Evolutionary conservation across 2,113 vertebrate genomes (phyloP).

Genomic region (Oryzias javanicus): DNA sequence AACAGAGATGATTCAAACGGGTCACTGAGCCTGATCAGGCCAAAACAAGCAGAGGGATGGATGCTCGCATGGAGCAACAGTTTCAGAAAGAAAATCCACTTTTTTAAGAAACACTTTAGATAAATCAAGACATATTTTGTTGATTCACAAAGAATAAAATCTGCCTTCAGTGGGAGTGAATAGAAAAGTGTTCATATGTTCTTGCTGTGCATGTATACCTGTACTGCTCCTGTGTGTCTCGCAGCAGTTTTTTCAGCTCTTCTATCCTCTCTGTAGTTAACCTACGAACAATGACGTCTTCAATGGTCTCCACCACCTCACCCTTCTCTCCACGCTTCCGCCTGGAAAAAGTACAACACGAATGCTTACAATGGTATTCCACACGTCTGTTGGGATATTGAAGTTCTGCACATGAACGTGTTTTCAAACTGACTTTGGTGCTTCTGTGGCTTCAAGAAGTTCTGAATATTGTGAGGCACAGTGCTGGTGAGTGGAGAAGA

Average conservation of each 20-base stretch:
- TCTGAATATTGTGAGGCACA: conserved; percentile 99
- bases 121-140: too few relatives aligned
- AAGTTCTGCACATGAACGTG: background rate
- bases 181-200: too few relatives aligned
- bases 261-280: conserved; percentile 94
- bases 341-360: conserved; percentile 60
- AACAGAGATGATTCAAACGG: too few relatives aligned
- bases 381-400: background rate
- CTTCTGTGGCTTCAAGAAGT: conserved; percentile 95
- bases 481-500: conserved; percentile 80
- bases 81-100: too few relatives aligned
- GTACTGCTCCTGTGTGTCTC: conserved; percentile 97
- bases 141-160: too few relatives aligned
- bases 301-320: conserved; percentile 97
- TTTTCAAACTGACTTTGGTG: conserved; percentile 88
- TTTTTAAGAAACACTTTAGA: too few relatives aligned
- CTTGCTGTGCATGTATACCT: conserved; percentile 74
- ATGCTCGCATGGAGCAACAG: too few relatives aligned
- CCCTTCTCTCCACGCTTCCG: conserved; percentile 98
- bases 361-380: background rate
- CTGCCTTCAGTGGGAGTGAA: too few relatives aligned
- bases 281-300: conserved; percentile 96
- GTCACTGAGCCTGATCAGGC: too few relatives aligned
- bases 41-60: too few relatives aligned
- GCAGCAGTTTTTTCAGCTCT: conserved; percentile 93